These are phyloP conservation scores for Bubo scandiacus DNA, from an alignment of 2,113 vertebrate species.

Conservation along the genomic window DNA sequence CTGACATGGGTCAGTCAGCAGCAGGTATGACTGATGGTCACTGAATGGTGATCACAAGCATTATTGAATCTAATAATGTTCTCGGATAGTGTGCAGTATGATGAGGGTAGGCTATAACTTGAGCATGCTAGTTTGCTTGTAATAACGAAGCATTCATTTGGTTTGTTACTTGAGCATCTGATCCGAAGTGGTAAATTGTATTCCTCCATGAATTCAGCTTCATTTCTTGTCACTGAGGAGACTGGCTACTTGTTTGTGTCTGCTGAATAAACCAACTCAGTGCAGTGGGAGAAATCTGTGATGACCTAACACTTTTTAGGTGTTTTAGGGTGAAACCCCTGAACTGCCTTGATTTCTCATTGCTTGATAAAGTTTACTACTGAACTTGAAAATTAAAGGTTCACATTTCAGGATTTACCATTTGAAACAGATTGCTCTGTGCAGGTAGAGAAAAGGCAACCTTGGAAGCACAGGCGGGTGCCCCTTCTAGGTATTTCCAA, in stretches of 20 bases:
- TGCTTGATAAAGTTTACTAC: background rate
- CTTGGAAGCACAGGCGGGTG: background rate
- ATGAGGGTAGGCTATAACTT: background rate
- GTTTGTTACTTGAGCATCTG: background rate
- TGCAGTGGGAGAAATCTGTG: background rate
- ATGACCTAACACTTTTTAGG: background rate
- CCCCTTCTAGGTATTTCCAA: background rate
- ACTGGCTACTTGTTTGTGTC: constrained; percentile 69
- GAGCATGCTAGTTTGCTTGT: background rate
- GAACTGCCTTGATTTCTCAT: background rate
- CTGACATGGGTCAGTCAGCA: background rate
- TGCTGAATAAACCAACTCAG: constrained; percentile 30
- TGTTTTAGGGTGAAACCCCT: background rate
- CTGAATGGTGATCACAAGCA: background rate
- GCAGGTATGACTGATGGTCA: background rate
- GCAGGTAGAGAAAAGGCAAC: background rate
- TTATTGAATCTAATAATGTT: background rate
- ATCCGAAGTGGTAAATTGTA: background rate
- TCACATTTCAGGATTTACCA: background rate
- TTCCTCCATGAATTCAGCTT: background rate
- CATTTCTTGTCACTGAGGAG: background rate
- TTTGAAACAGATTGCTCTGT: background rate
- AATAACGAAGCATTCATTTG: background rate
- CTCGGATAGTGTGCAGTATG: background rate
- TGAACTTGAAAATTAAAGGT: background rate